These are phyloP conservation scores for Ornithorhynchus anatinus DNA, from an alignment of 2,113 vertebrate species.

Conservation along the genomic window DNA sequence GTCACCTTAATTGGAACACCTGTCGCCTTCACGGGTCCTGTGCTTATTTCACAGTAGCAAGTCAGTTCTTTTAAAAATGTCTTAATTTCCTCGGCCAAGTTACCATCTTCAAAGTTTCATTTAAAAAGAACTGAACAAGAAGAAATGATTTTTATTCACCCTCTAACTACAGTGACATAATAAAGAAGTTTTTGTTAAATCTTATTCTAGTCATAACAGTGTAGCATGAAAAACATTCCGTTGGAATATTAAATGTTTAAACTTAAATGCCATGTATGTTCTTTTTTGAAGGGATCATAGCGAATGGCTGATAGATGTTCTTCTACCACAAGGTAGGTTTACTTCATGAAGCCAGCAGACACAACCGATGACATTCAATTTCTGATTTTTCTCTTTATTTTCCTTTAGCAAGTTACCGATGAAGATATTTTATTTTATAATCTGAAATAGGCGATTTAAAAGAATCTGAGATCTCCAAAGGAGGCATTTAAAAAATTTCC, in stretches of 20 bases:
- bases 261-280: constrained; percentile 29
- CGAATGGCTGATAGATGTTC: constrained; percentile 97
- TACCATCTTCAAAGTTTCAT: constrained; percentile 46
- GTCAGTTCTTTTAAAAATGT: too few species aligned
- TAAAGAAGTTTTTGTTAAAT: constrained; percentile 39
- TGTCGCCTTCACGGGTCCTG: too few species aligned
- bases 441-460: too few species aligned
- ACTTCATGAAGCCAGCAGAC: constrained; percentile 48
- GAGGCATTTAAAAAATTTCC: too few species aligned
- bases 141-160: constrained; percentile 39
- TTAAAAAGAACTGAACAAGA: constrained; percentile 37
- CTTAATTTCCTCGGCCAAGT: constrained; percentile 45
- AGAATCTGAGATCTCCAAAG: too few species aligned
- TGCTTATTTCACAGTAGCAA: too few species aligned
- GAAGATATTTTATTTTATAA: too few species aligned
- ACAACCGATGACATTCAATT: too few species aligned
- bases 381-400: too few species aligned
- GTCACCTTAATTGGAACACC: too few species aligned
- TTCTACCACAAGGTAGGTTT: constrained; percentile 94
- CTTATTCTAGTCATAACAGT: constrained; percentile 14
- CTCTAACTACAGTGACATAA: constrained; percentile 30
- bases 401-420: too few species aligned
- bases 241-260: constrained; percentile 20
- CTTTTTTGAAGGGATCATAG: constrained; percentile 86
- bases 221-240: constrained; percentile 1